Evolutionary conservation across 2,113 vertebrate species (phyloP).

Genomic region (Scalopus aquaticus): DNA sequence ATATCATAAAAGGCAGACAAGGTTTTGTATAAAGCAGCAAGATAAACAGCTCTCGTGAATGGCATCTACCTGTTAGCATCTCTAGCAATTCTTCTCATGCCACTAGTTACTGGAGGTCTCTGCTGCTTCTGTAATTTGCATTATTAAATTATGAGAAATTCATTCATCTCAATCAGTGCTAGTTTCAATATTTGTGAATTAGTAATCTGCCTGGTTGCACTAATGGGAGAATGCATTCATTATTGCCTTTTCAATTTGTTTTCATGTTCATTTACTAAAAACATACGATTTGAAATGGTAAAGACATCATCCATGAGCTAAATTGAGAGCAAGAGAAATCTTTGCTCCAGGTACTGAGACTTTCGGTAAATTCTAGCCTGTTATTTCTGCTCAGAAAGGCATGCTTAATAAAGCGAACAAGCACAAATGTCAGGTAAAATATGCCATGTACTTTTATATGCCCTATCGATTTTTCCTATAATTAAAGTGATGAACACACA

Average conservation of each 20-base stretch:
- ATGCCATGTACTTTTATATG: constrained; percentile 56
- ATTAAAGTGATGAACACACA: constrained; percentile 74
- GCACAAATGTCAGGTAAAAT: constrained; percentile 61
- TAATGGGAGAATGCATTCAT: constrained; percentile 80
- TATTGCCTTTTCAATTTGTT: constrained; percentile 80
- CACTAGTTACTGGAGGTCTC: constrained; percentile 17
- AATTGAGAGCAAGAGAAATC: constrained; percentile 66
- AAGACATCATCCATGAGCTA: constrained; percentile 62
- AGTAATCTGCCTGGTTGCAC: constrained; percentile 75
- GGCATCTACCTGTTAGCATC: not conserved
- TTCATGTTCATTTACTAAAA: constrained; percentile 76
- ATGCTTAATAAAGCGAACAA: constrained; percentile 60
- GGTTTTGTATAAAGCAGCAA: not conserved
- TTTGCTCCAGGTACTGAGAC: constrained; percentile 47
- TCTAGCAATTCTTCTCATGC: not conserved
- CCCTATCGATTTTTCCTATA: constrained; percentile 66
- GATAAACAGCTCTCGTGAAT: not conserved
- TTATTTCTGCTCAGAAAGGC: constrained; percentile 51
- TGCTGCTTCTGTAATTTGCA: constrained; percentile 64
- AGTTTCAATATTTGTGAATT: constrained; percentile 87
- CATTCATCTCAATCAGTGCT: constrained; percentile 83
- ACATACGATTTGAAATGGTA: constrained; percentile 66
- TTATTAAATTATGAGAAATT: constrained; percentile 86
- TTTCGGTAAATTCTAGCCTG: constrained; percentile 65
- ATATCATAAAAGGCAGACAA: constrained; percentile 6